Evolutionary conservation across 1,140 invertebrate genomes (phyloP).

Genomic region (Lepidostoma basale): DNA sequence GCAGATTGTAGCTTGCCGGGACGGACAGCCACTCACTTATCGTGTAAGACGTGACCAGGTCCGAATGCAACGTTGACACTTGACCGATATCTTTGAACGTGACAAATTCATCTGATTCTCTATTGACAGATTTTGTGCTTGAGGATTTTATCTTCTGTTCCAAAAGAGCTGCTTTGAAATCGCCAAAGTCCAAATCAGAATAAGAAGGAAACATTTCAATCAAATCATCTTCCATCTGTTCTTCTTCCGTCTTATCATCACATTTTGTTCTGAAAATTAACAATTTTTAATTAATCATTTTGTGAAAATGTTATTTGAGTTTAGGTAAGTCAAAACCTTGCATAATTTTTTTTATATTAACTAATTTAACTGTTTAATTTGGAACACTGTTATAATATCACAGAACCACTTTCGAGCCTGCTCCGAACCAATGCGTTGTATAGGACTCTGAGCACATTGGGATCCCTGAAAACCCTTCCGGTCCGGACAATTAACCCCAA

Average conservation of each 20-base stretch:
- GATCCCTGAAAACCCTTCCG: too few species aligned
- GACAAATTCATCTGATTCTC: constrained; percentile 51
- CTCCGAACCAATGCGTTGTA: too few species aligned
- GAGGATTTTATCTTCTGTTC: constrained; percentile 51
- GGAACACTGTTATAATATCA: too few species aligned
- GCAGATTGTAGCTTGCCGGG: constrained; percentile 49
- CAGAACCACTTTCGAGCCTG: too few species aligned
- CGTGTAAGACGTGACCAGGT: constrained; percentile 63
- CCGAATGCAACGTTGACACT: constrained; percentile 66
- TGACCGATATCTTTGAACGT: constrained; percentile 64
- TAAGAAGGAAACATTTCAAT: constrained; percentile 78
- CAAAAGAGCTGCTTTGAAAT: constrained; percentile 60
- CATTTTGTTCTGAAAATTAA: constrained; percentile 60
- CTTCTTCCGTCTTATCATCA: constrained; percentile 74
- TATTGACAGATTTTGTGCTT: constrained; percentile 45
- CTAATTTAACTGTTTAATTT: too few species aligned
- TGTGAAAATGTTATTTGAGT: too few species aligned
- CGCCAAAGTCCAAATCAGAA: constrained; percentile 70
- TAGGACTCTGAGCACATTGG: too few species aligned
- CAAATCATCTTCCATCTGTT: constrained; percentile 73
- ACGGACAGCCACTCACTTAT: constrained; percentile 64
- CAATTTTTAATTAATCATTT: too few species aligned
- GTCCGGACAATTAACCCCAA: too few species aligned
- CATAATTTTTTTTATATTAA: too few species aligned
- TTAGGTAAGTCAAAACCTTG: too few species aligned